Conservation (phyloP, 2,888 invertebrate species). For the Gortyna flavago region DNA sequence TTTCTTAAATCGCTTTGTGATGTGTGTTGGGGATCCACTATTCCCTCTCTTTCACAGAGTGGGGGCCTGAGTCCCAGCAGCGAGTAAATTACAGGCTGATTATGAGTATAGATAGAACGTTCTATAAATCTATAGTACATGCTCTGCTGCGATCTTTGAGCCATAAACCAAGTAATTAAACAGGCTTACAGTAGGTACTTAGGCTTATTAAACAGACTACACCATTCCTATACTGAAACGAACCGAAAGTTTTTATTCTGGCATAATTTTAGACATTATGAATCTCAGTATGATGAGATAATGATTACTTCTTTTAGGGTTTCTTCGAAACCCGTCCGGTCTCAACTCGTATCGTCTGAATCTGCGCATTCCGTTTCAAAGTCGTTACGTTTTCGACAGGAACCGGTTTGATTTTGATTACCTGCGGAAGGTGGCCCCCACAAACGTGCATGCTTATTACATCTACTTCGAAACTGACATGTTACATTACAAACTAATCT, state of each 20-base stretch:
- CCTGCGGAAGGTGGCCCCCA: slow-evolving; percentile 19
- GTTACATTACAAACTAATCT: background rate
- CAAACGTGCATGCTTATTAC: background rate
- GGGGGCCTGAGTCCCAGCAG: background rate
- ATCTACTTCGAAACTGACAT: background rate
- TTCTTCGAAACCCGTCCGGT: slow-evolving; percentile 16
- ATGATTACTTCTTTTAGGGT: slow-evolving; percentile 1
- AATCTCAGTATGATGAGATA: slow-evolving; percentile 2
- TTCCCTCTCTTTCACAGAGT: too few species aligned
- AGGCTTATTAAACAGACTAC: too few species aligned
- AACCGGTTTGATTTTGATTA: slow-evolving; percentile 60
- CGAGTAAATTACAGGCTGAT: background rate
- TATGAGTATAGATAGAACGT: background rate
- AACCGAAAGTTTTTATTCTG: background rate
- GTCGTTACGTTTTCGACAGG: slow-evolving; percentile 39
- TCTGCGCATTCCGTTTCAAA: slow-evolving; percentile 36
- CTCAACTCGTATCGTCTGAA: slow-evolving; percentile 35
- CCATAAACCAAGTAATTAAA: background rate
- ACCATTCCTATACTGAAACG: too few species aligned
- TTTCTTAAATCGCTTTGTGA: too few species aligned
- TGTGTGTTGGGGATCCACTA: background rate
- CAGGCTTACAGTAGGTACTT: too few species aligned
- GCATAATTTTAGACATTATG: background rate
- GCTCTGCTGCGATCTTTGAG: background rate
- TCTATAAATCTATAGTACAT: background rate